Conservation (phyloP, 2,888 invertebrate genomes). For the Drosophila putrida region DNA sequence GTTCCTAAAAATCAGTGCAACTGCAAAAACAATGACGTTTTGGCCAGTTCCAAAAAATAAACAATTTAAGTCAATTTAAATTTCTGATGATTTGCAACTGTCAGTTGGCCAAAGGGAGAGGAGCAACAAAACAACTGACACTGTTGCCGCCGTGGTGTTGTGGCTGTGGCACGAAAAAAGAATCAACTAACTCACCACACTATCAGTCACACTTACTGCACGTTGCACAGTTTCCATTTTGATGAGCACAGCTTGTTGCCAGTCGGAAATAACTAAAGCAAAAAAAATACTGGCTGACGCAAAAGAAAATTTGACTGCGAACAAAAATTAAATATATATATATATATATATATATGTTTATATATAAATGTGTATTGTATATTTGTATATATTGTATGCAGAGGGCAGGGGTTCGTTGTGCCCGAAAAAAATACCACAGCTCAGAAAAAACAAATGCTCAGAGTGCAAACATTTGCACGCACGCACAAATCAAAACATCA, state of each 20-base stretch:
- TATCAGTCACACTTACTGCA: constrained; percentile 79
- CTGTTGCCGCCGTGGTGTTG: background rate
- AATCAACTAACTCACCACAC: constrained; percentile 78
- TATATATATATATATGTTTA: constrained; percentile 8
- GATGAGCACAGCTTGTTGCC: constrained; percentile 70
- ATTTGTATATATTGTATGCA: constrained; percentile 15
- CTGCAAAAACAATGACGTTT: constrained; percentile 55
- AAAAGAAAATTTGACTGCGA: constrained; percentile 46
- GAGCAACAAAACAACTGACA: constrained; percentile 18
- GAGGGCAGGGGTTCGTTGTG: constrained; percentile 1
- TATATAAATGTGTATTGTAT: background rate
- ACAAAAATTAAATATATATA: constrained; percentile 33
- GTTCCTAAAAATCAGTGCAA: constrained; percentile 59
- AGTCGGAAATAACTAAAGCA: constrained; percentile 51
- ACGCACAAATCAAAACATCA: constrained; percentile 79
- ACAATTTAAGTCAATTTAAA: constrained; percentile 80
- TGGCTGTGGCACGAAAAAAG: constrained; percentile 54
- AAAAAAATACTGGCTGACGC: constrained; percentile 26
- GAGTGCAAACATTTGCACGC: constrained; percentile 79
- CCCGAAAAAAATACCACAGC: constrained; percentile 24
- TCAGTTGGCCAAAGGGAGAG: constrained; percentile 56
- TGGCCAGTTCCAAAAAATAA: constrained; percentile 54
- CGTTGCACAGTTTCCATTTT: constrained; percentile 78
- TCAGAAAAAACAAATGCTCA: constrained; percentile 62
- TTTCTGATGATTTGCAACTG: constrained; percentile 81